phyloP scores from a whole-genome alignment of 2,888 invertebrate species.

The Xanthia icteritia region DNA sequence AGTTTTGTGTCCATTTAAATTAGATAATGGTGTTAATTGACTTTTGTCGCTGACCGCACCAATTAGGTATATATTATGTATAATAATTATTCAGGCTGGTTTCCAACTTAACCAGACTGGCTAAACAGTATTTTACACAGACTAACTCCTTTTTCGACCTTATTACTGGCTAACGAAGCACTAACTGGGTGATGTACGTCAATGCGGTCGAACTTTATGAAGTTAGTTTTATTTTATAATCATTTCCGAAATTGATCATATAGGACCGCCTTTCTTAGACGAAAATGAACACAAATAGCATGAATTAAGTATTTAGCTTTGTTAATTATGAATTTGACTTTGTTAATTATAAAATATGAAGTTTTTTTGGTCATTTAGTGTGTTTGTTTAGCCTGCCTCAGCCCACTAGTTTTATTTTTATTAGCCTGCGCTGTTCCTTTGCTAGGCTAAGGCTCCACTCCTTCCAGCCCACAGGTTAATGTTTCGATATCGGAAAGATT shows the following conservation, averaged over 20 bases:
- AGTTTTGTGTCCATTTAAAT: background rate
- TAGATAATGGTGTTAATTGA: background rate
- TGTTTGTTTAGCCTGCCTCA: background rate
- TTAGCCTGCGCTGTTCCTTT: no score
- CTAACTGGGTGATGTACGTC: constrained; percentile 48
- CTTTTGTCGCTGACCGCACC: no score
- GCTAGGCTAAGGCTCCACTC: no score
- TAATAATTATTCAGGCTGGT: no score
- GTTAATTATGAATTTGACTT: background rate
- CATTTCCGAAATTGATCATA: constrained; percentile 17
- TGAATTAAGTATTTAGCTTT: background rate
- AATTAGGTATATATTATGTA: no score
- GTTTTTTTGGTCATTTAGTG: background rate
- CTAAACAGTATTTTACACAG: constrained; percentile 27
- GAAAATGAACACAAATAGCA: background rate
- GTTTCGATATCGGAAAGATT: no score
- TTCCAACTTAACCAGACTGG: background rate
- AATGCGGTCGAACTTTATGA: constrained; percentile 22
- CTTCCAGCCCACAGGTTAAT: no score
- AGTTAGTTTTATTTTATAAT: constrained; percentile 46
- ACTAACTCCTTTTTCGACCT: constrained; percentile 32
- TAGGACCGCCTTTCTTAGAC: background rate
- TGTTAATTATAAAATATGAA: no score
- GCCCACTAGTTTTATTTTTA: background rate
- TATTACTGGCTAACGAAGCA: constrained; percentile 41